phyloP scores from a whole-genome alignment of 2,888 invertebrate genomes.

The Pterostichus madidus region DNA sequence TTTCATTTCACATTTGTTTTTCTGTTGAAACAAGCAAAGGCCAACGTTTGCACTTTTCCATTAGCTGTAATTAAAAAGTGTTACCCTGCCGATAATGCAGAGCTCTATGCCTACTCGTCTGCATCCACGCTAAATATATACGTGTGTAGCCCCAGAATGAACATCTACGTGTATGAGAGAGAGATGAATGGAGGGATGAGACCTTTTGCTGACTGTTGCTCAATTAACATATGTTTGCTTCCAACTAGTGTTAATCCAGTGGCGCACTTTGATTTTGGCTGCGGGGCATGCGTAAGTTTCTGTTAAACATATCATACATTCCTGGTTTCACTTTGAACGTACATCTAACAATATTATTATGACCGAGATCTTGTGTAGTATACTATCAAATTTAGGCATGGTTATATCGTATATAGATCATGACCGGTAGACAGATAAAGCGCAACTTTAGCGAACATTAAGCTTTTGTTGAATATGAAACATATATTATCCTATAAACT shows the following conservation, averaged over 20 bases:
- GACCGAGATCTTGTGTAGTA: too few species aligned
- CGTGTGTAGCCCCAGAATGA: not conserved
- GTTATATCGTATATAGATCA: too few species aligned
- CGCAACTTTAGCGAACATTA: too few species aligned
- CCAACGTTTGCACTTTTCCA: conserved; percentile 51
- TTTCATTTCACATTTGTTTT: conserved; percentile 37
- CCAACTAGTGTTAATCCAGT: not conserved
- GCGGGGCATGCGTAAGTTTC: too few species aligned
- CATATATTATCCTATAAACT: too few species aligned
- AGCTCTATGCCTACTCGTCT: not conserved
- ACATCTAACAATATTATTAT: too few species aligned
- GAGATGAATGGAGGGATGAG: not conserved
- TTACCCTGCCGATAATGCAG: conserved; percentile 25
- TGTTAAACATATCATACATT: too few species aligned
- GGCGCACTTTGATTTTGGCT: conserved; percentile 12
- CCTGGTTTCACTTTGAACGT: too few species aligned
- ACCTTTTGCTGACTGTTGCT: conserved; percentile 50
- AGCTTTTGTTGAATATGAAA: too few species aligned
- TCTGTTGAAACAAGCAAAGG: conserved; percentile 8
- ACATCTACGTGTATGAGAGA: not conserved
- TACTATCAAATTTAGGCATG: too few species aligned
- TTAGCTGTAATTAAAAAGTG: conserved; percentile 53
- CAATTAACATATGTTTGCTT: conserved; percentile 63
- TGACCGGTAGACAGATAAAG: too few species aligned
- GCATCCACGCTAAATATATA: not conserved